A percentile compares a stretch with the other conserved stretches of the same genome.
phyloP scores from a whole-genome alignment of 2,797 vertebrate species.

The Sebastes baramenuke region DNA sequence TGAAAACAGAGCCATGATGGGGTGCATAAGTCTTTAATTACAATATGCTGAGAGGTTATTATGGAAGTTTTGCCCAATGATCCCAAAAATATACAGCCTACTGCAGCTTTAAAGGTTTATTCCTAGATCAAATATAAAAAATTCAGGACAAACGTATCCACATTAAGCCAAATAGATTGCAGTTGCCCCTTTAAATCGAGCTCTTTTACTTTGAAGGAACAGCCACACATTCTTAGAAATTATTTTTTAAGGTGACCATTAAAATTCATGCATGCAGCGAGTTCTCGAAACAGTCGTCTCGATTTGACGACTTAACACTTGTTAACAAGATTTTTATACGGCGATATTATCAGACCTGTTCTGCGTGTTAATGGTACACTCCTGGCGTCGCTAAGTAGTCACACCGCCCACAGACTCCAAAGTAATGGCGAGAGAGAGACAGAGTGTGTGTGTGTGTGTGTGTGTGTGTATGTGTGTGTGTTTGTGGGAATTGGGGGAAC shows the following conservation, averaged over 20 bases:
- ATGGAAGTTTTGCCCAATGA: too few relatives aligned
- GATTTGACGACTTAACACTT: slow-evolving; percentile 19
- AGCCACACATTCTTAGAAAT: neutral
- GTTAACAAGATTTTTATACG: slow-evolving; percentile 18
- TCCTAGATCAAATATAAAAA: neutral
- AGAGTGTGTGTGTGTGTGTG: neutral
- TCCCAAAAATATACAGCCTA: too few relatives aligned
- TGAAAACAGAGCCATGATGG: too few relatives aligned
- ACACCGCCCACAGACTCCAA: slow-evolving; percentile 39
- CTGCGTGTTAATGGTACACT: slow-evolving; percentile 26
- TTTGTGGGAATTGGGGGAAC: slow-evolving; percentile 7
- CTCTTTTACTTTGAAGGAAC: neutral
- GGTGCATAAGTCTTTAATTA: accelerated
- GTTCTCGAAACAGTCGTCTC: slow-evolving; percentile 12
- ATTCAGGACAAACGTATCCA: neutral
- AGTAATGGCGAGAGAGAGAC: slow-evolving; percentile 15
- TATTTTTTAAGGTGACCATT: neutral
- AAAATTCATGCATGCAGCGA: slow-evolving; percentile 29
- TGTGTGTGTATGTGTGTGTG: neutral
- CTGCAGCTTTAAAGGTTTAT: neutral
- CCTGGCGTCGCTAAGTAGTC: slow-evolving; percentile 33
- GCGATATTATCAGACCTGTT: slow-evolving; percentile 34
- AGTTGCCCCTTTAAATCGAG: neutral
- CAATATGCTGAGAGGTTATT: too few relatives aligned
- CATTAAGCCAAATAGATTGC: neutral